A percentile compares a stretch with the other conserved stretches of the same genome.
Evolutionary conservation across 1,140 invertebrate genomes (phyloP).

Genomic region (Cyclina sinensis): DNA sequence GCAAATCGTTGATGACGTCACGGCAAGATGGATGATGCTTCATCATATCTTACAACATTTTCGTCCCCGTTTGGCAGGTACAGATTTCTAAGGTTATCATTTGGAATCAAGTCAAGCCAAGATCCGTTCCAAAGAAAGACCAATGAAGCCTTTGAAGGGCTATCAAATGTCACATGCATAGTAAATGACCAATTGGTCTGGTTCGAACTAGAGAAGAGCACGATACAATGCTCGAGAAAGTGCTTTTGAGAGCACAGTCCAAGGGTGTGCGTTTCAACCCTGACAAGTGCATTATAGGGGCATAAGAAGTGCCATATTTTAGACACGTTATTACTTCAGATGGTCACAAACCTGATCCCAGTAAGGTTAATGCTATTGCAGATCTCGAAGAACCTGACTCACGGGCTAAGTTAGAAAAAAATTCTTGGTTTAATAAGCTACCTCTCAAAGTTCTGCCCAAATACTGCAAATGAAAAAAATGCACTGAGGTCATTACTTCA

Average conservation of each 20-base stretch:
- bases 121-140: no score
- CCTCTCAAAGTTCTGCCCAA: constrained; percentile 73
- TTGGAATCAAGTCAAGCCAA: no score
- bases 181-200: not conserved
- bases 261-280: no score
- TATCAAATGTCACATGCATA: no score
- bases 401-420: no score
- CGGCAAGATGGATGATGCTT: constrained; percentile 45
- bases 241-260: no score
- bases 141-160: no score
- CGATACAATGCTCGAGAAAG: no score
- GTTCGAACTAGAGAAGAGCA: constrained; percentile 51
- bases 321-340: constrained; percentile 75
- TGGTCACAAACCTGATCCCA: constrained; percentile 83
- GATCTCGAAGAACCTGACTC: constrained; percentile 53
- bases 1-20: constrained; percentile 56
- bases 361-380: constrained; percentile 83
- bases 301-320: constrained; percentile 77
- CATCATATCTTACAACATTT: constrained; percentile 25
- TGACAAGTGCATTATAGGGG: constrained; percentile 60
- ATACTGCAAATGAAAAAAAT: no score
- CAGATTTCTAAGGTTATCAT: not conserved
- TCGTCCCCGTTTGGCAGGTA: constrained; percentile 68
- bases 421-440: constrained; percentile 85
- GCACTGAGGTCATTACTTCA: no score